phyloP scores from a whole-genome alignment of 2,797 vertebrate species.

The Danio jaintianensis region DNA sequence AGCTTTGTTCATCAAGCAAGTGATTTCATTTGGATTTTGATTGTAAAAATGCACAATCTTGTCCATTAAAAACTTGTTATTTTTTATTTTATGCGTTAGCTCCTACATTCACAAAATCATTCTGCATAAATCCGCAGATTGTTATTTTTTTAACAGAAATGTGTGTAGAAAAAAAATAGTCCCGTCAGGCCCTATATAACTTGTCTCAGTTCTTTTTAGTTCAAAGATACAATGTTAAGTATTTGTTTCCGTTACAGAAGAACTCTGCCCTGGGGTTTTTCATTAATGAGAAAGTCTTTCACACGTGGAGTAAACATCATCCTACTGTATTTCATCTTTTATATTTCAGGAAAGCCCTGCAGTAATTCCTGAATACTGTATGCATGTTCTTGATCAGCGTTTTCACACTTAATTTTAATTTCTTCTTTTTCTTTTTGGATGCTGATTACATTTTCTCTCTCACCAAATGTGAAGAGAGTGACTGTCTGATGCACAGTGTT shows the following conservation, averaged over 20 bases:
- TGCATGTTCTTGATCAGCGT: conserved; percentile 31
- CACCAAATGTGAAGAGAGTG: background rate
- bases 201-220: background rate
- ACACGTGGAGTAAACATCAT: conserved; percentile 24
- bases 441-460: background rate
- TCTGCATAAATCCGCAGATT: no score
- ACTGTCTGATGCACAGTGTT: conserved; percentile 1
- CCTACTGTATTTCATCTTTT: conserved; percentile 32
- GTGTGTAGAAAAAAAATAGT: no score
- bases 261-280: conserved; percentile 41
- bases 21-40: no score
- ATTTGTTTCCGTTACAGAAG: conserved; percentile 24
- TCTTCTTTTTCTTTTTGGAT: conserved; percentile 1
- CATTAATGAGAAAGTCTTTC: conserved; percentile 40
- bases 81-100: no score
- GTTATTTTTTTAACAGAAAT: no score
- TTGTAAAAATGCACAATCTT: no score
- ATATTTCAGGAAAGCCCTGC: conserved; percentile 43
- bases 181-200: background rate
- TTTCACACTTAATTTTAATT: conserved; percentile 10
- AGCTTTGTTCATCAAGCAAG: no score
- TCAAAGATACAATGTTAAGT: conserved; percentile 14
- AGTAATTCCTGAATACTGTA: conserved; percentile 30
- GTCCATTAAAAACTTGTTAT: no score
- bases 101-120: no score